A percentile compares a stretch with the other conserved stretches of the same genome.
These are phyloP conservation scores for Dicentrarchus labrax DNA, from an alignment of 2,113 vertebrate species.

Conservation along the genomic window DNA sequence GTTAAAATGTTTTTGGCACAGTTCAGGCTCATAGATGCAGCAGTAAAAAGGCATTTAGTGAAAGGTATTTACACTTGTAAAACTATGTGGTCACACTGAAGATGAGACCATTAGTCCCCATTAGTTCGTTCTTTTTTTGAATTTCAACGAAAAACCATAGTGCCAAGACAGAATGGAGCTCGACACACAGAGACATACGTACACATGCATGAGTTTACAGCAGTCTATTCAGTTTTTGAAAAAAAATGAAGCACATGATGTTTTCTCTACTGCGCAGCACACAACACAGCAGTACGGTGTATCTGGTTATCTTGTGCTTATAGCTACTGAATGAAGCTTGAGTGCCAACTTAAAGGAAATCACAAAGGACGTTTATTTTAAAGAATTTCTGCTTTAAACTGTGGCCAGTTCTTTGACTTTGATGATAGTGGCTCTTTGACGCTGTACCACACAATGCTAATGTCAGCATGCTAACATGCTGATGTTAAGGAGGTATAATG, in stretches of 20 bases:
- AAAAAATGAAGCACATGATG: neutral
- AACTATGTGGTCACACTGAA: neutral
- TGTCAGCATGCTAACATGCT: neutral
- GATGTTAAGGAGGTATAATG: neutral
- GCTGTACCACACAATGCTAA: neutral
- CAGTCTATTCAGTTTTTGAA: neutral
- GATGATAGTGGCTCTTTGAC: no score
- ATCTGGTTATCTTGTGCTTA: constrained; percentile 1
- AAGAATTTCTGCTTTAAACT: neutral
- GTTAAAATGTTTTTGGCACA: neutral
- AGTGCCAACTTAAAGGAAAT: neutral
- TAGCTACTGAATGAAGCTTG: neutral
- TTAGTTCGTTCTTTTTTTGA: no score
- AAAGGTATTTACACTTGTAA: neutral
- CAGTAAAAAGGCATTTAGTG: neutral
- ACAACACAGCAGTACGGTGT: neutral
- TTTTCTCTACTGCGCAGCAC: constrained; percentile 10
- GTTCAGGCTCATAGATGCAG: neutral
- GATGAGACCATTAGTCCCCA: neutral
- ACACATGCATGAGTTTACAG: constrained; percentile 3
- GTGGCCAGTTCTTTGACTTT: neutral
- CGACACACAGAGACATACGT: neutral
- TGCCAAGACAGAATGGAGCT: neutral
- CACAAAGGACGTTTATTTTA: neutral
- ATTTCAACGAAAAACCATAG: neutral